phyloP scores from a whole-genome alignment of 2,113 vertebrate genomes.

The Thryonomys swinderianus region DNA sequence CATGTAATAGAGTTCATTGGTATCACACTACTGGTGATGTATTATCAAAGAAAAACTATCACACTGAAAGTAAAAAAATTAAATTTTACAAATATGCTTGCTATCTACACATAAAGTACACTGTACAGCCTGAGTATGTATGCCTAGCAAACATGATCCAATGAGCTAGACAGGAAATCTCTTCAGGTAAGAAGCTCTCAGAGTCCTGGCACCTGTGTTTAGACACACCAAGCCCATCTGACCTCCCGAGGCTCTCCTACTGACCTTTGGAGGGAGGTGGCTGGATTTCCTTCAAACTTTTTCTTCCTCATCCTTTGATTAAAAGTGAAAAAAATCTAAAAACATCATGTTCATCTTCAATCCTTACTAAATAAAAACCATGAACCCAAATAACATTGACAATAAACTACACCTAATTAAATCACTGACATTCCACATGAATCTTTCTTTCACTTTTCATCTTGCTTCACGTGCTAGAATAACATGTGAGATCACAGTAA shows the following conservation, averaged over 20 bases:
- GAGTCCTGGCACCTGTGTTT: not conserved
- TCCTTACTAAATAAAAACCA: not conserved
- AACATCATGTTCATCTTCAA: not conserved
- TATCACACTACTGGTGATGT: not conserved
- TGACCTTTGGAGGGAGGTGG: not conserved
- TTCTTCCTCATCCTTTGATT: not conserved
- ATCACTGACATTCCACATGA: not conserved
- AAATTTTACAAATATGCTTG: not conserved
- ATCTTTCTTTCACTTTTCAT: slow-evolving; percentile 2
- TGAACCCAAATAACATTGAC: not conserved
- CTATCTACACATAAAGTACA: not conserved
- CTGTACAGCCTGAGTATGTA: not conserved
- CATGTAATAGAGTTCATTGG: not conserved
- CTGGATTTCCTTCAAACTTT: not conserved
- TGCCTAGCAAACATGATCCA: not conserved
- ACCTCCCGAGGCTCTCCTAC: not conserved
- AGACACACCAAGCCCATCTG: not conserved
- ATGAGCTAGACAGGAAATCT: not conserved
- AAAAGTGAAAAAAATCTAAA: not conserved
- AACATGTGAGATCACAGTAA: not conserved
- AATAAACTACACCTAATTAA: not conserved
- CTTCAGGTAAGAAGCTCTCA: not conserved
- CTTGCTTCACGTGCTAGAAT: not conserved
- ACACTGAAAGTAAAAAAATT: not conserved
- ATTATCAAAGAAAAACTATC: not conserved